phyloP scores from a whole-genome alignment of 2,888 invertebrate species.

The Trilocha varians region DNA sequence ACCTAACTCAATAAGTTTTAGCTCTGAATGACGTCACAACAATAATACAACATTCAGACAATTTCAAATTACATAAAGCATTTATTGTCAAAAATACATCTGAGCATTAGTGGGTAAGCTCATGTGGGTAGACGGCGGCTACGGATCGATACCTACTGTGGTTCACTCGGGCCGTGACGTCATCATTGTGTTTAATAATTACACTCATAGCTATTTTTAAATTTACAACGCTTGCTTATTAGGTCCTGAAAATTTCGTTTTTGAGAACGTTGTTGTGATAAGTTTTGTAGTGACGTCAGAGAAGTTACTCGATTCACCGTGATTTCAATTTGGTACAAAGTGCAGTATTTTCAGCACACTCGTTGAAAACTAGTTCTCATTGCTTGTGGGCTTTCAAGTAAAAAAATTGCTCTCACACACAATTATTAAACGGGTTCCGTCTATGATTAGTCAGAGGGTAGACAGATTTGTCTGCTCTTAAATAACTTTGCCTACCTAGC shows the following conservation, averaged over 20 bases:
- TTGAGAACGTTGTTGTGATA: too few relatives aligned
- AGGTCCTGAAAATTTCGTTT: not conserved
- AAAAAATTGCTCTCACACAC: too few relatives aligned
- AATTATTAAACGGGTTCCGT: too few relatives aligned
- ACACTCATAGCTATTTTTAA: not conserved
- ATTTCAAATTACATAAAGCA: not conserved
- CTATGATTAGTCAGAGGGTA: too few relatives aligned
- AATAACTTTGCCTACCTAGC: too few relatives aligned
- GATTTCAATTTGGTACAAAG: too few relatives aligned
- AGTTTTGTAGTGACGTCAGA: too few relatives aligned
- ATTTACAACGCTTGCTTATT: not conserved
- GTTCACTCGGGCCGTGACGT: not conserved
- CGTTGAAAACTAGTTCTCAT: too few relatives aligned
- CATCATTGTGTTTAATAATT: not conserved
- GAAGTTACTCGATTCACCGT: too few relatives aligned
- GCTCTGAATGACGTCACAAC: not conserved
- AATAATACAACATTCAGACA: not conserved
- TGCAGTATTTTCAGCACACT: too few relatives aligned
- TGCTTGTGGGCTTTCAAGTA: too few relatives aligned
- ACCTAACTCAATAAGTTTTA: not conserved
- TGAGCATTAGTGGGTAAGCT: not conserved
- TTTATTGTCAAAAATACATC: not conserved
- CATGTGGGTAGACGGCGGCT: not conserved
- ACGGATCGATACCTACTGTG: not conserved
- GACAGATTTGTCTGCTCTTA: too few relatives aligned